Conservation (phyloP, 2,888 invertebrate genomes). For the Drosophila mimetica region DNA sequence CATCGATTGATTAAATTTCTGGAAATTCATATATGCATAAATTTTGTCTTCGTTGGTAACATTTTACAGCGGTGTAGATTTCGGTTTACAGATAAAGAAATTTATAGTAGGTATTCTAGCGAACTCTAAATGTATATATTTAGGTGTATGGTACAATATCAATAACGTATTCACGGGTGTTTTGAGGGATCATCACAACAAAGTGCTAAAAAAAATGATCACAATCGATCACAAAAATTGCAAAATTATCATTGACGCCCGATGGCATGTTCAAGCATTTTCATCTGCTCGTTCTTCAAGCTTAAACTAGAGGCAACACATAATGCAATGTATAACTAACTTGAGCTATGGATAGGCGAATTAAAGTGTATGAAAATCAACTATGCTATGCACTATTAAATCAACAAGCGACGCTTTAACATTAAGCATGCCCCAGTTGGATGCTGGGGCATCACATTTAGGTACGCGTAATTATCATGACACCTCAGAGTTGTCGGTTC, state of each 20-base stretch:
- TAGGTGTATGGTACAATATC: conserved; percentile 52
- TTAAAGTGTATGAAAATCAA: conserved; percentile 11
- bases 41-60: conserved; percentile 65
- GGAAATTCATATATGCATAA: conserved; percentile 23
- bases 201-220: conserved; percentile 39
- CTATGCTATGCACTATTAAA: conserved; percentile 57
- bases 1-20: conserved; percentile 55
- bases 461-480: conserved; percentile 58
- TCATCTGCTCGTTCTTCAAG: not conserved
- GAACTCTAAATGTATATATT: conserved; percentile 24
- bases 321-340: conserved; percentile 27
- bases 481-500: conserved; percentile 55
- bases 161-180: conserved; percentile 53
- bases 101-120: conserved; percentile 10
- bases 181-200: conserved; percentile 36
- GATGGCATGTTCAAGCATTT: conserved; percentile 21
- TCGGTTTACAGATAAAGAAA: conserved; percentile 21
- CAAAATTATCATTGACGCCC: conserved; percentile 30
- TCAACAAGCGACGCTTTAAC: conserved; percentile 33
- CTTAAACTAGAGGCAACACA: conserved; percentile 36
- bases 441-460: conserved; percentile 30
- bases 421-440: conserved; percentile 10
- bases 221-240: conserved; percentile 39
- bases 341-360: conserved; percentile 34
- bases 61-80: conserved; percentile 51